phyloP scores from a whole-genome alignment of 2,888 invertebrate species.

The Agapostemon virescens region DNA sequence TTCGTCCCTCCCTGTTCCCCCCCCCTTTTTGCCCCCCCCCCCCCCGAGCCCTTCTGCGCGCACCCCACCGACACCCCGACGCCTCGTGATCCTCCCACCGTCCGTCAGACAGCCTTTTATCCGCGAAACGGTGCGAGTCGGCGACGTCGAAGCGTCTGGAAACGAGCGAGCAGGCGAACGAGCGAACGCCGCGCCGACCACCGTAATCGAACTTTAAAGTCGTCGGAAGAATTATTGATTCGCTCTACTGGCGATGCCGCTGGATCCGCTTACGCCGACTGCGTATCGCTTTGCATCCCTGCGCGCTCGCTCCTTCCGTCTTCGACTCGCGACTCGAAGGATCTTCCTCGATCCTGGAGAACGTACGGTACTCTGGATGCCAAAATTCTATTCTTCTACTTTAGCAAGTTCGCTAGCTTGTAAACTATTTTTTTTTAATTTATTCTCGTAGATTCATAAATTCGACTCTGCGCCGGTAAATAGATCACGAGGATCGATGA shows the following conservation, averaged over 20 bases:
- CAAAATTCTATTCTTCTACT: background rate
- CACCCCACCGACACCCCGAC: slow-evolving; percentile 11
- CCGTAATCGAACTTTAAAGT: slow-evolving; percentile 55
- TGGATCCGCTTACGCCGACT: slow-evolving; percentile 40
- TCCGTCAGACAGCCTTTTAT: slow-evolving; percentile 20
- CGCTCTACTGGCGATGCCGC: slow-evolving; percentile 46
- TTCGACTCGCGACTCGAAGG: background rate
- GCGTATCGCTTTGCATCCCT: background rate
- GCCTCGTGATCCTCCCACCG: slow-evolving; percentile 10
- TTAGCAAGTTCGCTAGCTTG: background rate
- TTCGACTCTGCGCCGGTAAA: background rate
- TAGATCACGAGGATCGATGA: background rate
- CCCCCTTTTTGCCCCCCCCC: background rate
- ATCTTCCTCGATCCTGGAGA: background rate
- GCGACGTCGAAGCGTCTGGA: slow-evolving; percentile 48
- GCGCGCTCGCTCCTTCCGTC: background rate
- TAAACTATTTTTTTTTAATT: background rate
- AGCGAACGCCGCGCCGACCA: slow-evolving; percentile 22
- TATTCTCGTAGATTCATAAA: background rate
- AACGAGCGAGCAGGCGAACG: slow-evolving; percentile 25
- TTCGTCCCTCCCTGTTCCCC: background rate
- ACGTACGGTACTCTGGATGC: background rate
- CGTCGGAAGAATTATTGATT: slow-evolving; percentile 56
- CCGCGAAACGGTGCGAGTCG: slow-evolving; percentile 44
- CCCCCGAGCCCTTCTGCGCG: background rate